Evolutionary conservation across 2,888 invertebrate species (phyloP), one percentile per base, ranked within the genome.

Genomic region (Tetranychus piercei): DNA sequence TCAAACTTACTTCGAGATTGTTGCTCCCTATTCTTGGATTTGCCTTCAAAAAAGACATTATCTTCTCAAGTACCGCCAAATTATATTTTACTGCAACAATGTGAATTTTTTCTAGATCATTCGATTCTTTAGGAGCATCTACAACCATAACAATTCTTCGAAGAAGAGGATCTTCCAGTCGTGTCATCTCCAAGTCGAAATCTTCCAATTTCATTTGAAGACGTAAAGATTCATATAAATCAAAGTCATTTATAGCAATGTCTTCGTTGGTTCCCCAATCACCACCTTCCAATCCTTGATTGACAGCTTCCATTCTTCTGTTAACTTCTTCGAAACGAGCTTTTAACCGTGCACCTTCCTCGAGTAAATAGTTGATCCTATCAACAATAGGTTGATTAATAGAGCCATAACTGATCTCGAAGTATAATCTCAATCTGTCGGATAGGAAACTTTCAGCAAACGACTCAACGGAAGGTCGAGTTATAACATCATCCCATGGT

Each of bases 401-500:
- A 20, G 77, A 45, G 73, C 77, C 77, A 73, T 77, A 76, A 43
- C 78, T 71, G 65, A 79, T 77, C 64, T 79, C 79, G 64, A 77
- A 79, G 43, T 77, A 77, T 75, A 80, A 72, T 69, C 77, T 78
- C 23, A 80, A n/a, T 18, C 80, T 75, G 22, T 77, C 75, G 64
- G 74, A 75, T 9, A 80, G 71, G 66, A 77, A 55, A 34, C 75
- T 76, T 72, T 78, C 78, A 43, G 76, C 76, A 73, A 79, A 80
- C 1, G 65, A 44, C 20, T 73, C 67, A 43, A 20, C 6, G 9
- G 44, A 44, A 18, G 11, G 20, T 7, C 44, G 67, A 66, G 23
- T 74, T 1, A 74, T 69, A 44, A 75, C 72, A 45, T 75, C 77
- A 77, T 80, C 80, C 80, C 80, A 80, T n/a, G 80, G 79, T 20